phyloP scores from a whole-genome alignment of 2,113 vertebrate species.

The Danionella cerebrum region DNA sequence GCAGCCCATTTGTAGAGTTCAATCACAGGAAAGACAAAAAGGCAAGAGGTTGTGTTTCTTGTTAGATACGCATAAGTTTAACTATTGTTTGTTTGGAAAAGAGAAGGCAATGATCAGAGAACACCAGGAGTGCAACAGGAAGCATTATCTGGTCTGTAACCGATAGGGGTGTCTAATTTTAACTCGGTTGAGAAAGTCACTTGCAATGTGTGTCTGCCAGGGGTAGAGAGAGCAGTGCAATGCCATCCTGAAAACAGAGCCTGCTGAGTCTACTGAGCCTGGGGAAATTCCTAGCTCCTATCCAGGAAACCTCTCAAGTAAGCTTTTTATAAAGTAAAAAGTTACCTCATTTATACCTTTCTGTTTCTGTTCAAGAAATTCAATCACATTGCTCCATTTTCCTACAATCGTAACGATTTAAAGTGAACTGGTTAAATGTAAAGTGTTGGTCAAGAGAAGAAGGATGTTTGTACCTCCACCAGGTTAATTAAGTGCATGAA shows the following conservation, averaged over 20 bases:
- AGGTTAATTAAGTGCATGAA: slow-evolving; percentile 85
- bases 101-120: neutral
- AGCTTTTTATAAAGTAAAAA: neutral
- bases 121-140: slow-evolving; percentile 38
- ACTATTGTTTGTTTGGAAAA: neutral
- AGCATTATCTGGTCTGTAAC: slow-evolving; percentile 52
- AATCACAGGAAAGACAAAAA: neutral
- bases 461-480: slow-evolving; percentile 75
- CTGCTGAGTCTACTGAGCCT: neutral
- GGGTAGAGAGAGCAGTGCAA: slow-evolving; percentile 29
- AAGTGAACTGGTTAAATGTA: neutral
- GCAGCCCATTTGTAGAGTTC: neutral
- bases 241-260: slow-evolving; percentile 31
- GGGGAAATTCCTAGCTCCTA: neutral
- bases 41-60: neutral
- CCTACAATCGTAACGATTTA: neutral
- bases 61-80: no score
- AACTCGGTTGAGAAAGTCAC: slow-evolving; percentile 49
- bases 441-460: neutral
- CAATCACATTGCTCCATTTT: neutral
- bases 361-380: no score
- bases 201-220: slow-evolving; percentile 41
- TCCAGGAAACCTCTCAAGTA: slow-evolving; percentile 3
- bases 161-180: slow-evolving; percentile 56
- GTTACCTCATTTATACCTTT: no score